Evolutionary conservation across 92 coral and sea anemone species (phyloP).

Genomic region (Paragorgia papillata): DNA sequence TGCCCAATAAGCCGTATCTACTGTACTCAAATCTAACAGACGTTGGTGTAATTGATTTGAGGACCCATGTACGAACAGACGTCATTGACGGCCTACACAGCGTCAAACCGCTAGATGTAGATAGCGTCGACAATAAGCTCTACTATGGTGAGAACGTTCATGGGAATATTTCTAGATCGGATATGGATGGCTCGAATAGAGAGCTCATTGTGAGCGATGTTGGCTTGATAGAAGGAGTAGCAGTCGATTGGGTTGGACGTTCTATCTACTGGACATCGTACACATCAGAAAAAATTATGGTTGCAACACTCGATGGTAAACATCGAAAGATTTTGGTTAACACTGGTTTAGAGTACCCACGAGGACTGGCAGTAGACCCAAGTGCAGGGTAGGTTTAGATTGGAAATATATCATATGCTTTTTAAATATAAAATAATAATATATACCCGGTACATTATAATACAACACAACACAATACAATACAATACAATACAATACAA

Average conservation of each 20-base stretch:
- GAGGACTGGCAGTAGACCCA: conserved; percentile 71
- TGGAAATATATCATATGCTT: not conserved
- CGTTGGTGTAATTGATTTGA: conserved; percentile 3
- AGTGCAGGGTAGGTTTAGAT: conserved; percentile 56
- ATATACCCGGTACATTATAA: too few relatives aligned
- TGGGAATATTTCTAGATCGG: conserved; percentile 8
- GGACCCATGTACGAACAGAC: not conserved
- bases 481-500: too few relatives aligned
- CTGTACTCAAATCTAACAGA: conserved; percentile 24
- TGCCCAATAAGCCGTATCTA: conserved; percentile 14
- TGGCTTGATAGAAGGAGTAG: conserved; percentile 49
- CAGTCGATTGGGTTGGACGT: conserved; percentile 67
- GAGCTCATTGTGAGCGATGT: conserved; percentile 30
- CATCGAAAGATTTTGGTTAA: conserved; percentile 41
- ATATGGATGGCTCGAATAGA: conserved; percentile 4
- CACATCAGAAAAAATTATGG: conserved; percentile 50
- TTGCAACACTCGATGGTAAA: conserved; percentile 53
- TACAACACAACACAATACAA: too few relatives aligned
- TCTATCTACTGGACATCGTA: conserved; percentile 56
- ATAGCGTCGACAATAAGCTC: conserved; percentile 35
- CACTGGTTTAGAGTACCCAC: conserved; percentile 37
- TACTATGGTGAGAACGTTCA: conserved; percentile 51
- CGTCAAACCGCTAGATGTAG: conserved; percentile 51
- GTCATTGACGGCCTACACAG: conserved; percentile 23
- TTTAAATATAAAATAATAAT: too few relatives aligned